A percentile compares a stretch with the other conserved stretches of the same genome.
Conservation (phyloP, 37 sponge, comb jelly and placozoan genomes). For the Diacarnus erythraeanus region DNA sequence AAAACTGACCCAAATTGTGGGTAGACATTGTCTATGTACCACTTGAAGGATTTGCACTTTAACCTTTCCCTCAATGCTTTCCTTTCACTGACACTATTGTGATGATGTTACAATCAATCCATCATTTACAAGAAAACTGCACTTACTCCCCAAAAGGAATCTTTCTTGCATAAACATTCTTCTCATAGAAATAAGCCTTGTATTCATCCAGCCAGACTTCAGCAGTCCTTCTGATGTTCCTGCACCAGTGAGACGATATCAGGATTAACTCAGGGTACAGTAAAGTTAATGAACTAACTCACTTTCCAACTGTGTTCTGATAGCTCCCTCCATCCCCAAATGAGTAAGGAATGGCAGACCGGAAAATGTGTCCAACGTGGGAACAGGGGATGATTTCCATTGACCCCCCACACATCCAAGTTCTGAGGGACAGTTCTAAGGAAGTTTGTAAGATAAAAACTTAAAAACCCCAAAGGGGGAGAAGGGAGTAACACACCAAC, state of each 20-base stretch:
- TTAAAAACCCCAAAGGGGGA: not conserved
- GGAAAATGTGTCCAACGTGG: constrained; percentile 86
- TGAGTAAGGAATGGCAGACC: constrained; percentile 70
- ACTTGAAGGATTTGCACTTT: constrained; percentile 86
- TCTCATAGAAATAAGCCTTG: constrained; percentile 71
- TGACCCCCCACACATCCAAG: constrained; percentile 89
- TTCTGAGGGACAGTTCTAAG: constrained; percentile 48
- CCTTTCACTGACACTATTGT: constrained; percentile 56
- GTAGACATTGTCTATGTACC: constrained; percentile 86
- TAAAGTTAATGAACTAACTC: not conserved
- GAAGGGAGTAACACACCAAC: constrained; percentile 31
- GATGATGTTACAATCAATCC: not conserved
- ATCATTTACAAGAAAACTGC: not conserved
- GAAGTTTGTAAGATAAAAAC: not conserved
- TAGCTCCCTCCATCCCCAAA: constrained; percentile 67
- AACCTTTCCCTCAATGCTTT: constrained; percentile 54
- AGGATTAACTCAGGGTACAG: not conserved
- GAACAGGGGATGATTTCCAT: constrained; percentile 91
- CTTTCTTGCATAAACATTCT: constrained; percentile 31
- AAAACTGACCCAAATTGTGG: constrained; percentile 68
- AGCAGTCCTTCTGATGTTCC: constrained; percentile 70
- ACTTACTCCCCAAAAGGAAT: constrained; percentile 64
- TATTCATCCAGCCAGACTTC: constrained; percentile 92
- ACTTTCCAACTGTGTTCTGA: constrained; percentile 58
- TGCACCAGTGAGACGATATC: not conserved